Evolutionary conservation across 2,113 vertebrate genomes (phyloP).

Genomic region (Cyprinus carpio): DNA sequence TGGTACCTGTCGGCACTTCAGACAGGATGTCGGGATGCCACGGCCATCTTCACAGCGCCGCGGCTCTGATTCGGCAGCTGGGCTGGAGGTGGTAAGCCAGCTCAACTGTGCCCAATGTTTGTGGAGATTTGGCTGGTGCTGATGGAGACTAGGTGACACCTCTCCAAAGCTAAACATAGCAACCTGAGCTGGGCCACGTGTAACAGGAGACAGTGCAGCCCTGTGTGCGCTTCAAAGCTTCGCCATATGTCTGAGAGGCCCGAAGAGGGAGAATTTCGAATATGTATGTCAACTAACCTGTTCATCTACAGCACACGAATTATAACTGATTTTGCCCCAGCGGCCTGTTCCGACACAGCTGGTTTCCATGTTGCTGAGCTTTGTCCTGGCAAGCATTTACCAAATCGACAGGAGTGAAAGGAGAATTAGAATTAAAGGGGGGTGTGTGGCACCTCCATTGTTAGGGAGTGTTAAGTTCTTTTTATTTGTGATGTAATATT

Average conservation of each 20-base stretch:
- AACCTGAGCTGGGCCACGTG: conserved; percentile 53
- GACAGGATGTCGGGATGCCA: conserved; percentile 2
- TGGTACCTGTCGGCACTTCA: not conserved
- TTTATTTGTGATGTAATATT: conserved; percentile 88
- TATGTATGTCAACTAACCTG: not conserved
- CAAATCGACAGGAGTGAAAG: conserved; percentile 42
- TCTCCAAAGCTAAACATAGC: conserved; percentile 60
- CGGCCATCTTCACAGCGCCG: conserved; percentile 2
- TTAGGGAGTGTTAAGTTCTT: conserved; percentile 70
- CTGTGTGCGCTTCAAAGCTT: conserved; percentile 47
- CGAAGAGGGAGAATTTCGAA: conserved; percentile 4
- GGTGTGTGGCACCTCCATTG: conserved; percentile 60
- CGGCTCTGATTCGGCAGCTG: conserved; percentile 34
- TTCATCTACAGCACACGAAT: not conserved
- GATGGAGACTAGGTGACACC: conserved; percentile 56
- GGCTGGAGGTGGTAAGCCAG: conserved; percentile 49
- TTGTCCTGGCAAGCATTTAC: conserved; percentile 19
- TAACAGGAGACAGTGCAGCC: conserved; percentile 52
- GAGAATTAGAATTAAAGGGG: conserved; percentile 7
- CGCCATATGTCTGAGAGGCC: conserved; percentile 51
- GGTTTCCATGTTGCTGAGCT: conserved; percentile 37
- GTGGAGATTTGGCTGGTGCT: conserved; percentile 55
- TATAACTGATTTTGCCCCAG: conserved; percentile 12
- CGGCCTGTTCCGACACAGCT: not conserved
- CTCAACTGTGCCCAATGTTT: conserved; percentile 45